Conservation (phyloP, 2,888 invertebrate genomes). For the Caenorhabditis sulstoni region DNA sequence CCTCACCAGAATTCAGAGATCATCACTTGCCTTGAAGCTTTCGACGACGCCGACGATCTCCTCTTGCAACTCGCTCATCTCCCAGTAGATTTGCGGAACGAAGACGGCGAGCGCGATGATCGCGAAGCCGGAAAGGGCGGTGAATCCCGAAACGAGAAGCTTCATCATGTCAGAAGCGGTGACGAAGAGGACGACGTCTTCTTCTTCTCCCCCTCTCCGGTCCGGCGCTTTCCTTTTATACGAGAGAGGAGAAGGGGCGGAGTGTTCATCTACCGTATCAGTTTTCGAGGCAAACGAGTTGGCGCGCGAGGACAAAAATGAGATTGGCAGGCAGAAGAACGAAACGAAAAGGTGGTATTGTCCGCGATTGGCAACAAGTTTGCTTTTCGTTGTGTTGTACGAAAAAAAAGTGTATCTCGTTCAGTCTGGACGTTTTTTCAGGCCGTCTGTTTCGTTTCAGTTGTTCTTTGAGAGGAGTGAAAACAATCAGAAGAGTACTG, state of each 20-base stretch:
- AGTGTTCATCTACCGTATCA: constrained; percentile 42
- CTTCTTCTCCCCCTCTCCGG: constrained; percentile 7
- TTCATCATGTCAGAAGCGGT: constrained; percentile 15
- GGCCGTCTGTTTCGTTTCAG: neutral
- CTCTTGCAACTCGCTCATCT: constrained; percentile 59
- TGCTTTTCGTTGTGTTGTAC: constrained; percentile 18
- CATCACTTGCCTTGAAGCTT: constrained; percentile 63
- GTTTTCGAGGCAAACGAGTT: constrained; percentile 32
- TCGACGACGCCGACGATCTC: constrained; percentile 63
- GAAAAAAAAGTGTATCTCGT: constrained; percentile 1
- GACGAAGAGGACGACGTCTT: neutral
- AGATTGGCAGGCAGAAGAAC: neutral
- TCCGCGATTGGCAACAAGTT: constrained; percentile 32
- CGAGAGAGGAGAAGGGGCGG: constrained; percentile 15
- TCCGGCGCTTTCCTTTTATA: constrained; percentile 9
- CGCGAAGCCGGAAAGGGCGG: constrained; percentile 45
- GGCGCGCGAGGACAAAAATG: constrained; percentile 4
- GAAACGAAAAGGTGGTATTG: constrained; percentile 12
- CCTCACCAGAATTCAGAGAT: neutral
- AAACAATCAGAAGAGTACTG: too few relatives aligned
- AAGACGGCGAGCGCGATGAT: constrained; percentile 49
- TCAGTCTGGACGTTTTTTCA: neutral
- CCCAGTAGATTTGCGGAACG: constrained; percentile 65
- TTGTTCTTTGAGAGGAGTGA: neutral
- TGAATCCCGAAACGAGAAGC: constrained; percentile 35